These are phyloP conservation scores for Aegithalos caudatus DNA, from an alignment of 2,113 vertebrate genomes.

Conservation along the genomic window DNA sequence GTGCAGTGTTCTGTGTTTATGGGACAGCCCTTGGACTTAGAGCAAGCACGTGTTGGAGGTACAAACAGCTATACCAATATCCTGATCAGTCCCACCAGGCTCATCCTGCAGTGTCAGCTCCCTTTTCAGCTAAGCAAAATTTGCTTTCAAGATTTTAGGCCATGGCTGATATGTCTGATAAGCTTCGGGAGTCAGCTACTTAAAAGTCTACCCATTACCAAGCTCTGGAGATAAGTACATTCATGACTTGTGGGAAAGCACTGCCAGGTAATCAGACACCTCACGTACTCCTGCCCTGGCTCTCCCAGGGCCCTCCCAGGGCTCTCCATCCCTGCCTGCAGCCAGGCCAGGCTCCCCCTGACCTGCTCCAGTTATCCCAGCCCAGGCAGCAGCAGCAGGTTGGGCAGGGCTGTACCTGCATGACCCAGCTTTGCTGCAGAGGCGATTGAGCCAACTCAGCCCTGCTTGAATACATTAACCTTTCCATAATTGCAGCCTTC, in stretches of 20 bases:
- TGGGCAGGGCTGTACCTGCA: fast-evolving
- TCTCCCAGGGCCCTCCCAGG: not conserved
- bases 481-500: not conserved
- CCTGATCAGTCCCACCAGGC: not conserved
- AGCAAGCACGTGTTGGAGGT: not conserved
- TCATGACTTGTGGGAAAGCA: not conserved
- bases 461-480: not conserved
- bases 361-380: not conserved
- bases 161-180: not conserved
- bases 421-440: not conserved
- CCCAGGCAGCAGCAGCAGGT: fast-evolving
- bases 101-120: not conserved
- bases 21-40: not conserved
- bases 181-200: constrained; percentile 6
- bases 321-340: not conserved
- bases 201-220: not conserved
- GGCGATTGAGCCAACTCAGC: not conserved
- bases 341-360: not conserved
- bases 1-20: not conserved
- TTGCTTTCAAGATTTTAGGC: constrained; percentile 15
- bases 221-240: not conserved
- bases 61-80: not conserved
- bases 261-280: not conserved
- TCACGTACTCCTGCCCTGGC: not conserved
- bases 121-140: not conserved